Evolutionary conservation across 2,888 invertebrate species (phyloP).

Genomic region (Yponomeuta sedellus): DNA sequence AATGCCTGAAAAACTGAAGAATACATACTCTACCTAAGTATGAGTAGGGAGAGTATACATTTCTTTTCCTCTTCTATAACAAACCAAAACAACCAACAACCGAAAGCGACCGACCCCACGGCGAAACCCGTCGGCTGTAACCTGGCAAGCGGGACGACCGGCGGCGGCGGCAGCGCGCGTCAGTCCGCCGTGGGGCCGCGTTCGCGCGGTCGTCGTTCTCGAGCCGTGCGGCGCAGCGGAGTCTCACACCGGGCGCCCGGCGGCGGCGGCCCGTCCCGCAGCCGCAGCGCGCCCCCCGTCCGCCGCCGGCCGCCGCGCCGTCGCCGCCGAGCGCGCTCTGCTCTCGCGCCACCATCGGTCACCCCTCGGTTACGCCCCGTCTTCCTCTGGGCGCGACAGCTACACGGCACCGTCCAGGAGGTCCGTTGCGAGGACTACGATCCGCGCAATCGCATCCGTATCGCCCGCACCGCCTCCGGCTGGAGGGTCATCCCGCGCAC

Average conservation of each 20-base stretch:
- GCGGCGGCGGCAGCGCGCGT: slow-evolving; percentile 16
- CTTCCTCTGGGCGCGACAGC: slow-evolving; percentile 88
- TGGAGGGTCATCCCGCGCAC: slow-evolving; percentile 91
- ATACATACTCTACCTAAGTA: no score
- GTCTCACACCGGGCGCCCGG: slow-evolving; percentile 48
- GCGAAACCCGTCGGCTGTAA: neutral
- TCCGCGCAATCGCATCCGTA: slow-evolving; percentile 87
- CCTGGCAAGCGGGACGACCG: neutral
- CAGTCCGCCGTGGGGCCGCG: slow-evolving; percentile 10
- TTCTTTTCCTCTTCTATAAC: no score
- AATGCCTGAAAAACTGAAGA: no score
- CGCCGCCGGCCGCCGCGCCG: slow-evolving; percentile 64
- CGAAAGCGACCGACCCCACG: no score
- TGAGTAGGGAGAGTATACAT: no score
- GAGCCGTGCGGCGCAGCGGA: slow-evolving; percentile 13
- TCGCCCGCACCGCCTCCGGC: slow-evolving; percentile 87
- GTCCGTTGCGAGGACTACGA: slow-evolving; percentile 93
- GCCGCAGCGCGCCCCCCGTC: slow-evolving; percentile 71
- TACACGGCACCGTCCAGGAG: slow-evolving; percentile 87
- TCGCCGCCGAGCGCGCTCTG: slow-evolving; percentile 37
- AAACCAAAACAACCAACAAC: no score
- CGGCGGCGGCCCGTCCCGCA: slow-evolving; percentile 33
- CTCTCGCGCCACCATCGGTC: slow-evolving; percentile 55
- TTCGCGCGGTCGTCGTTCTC: neutral
- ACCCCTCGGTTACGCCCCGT: slow-evolving; percentile 85